Evolutionary conservation across 2,113 vertebrate species (phyloP).

Genomic region (Eclectus roratus): DNA sequence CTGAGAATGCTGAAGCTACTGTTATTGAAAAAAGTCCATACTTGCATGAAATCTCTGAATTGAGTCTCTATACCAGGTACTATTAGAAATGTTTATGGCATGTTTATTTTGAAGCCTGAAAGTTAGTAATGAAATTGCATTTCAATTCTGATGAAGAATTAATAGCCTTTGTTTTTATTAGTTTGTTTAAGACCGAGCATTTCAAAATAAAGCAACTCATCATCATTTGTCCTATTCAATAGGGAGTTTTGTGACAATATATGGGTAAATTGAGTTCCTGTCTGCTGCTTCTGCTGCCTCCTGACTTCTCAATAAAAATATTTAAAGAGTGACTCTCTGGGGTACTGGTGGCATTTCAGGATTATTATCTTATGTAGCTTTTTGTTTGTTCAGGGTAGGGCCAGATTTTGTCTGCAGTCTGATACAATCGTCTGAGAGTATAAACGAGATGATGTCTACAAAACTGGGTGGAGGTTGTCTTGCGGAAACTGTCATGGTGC

Average conservation of each 20-base stretch:
- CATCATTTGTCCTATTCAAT: neutral
- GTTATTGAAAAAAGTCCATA: neutral
- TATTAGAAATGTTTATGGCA: neutral
- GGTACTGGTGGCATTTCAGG: constrained; percentile 20
- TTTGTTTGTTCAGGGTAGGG: constrained; percentile 43
- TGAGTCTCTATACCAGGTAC: neutral
- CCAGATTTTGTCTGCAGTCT: neutral
- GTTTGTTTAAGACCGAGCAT: neutral
- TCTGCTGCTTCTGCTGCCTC: neutral
- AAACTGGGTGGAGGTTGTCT: constrained; percentile 30
- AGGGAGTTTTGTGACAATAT: neutral
- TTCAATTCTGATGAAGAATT: neutral
- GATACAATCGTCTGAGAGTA: neutral
- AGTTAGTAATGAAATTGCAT: neutral
- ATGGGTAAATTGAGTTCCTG: neutral
- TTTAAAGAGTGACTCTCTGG: neutral
- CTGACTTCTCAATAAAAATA: neutral
- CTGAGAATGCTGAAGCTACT: neutral
- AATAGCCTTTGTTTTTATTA: neutral
- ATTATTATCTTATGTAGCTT: neutral
- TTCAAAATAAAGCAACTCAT: neutral
- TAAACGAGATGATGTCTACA: constrained; percentile 60
- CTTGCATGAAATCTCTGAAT: neutral
- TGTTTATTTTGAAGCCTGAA: neutral
- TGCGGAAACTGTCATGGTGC: neutral